Base-by-base conservation (phyloP, 2,888 invertebrate genomes). In the Ormyrus pomaceus region DNA sequence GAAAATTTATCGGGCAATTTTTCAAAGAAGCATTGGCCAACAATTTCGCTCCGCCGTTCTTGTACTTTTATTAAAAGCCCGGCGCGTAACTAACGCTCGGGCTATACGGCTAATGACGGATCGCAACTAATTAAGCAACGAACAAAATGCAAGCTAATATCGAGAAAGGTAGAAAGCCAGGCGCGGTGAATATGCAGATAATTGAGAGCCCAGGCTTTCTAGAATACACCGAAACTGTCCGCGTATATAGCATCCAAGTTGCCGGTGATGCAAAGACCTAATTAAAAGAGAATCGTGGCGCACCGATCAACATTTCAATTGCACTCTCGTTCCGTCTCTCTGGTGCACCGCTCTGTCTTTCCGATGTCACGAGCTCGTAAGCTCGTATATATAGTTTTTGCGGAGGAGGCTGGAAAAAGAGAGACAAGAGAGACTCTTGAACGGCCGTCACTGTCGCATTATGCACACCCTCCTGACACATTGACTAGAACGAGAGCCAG, bases 251-350 rank as follows among this genome's bases (percentile, higher is more conserved):
- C 51, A 62, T 10, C 58, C 53, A 53, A 45, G 51, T 59, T 79
- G 79, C 79, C 81, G 76, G 79, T 62, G 46, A 69, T 73, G 59
- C 74, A 77, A 82, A 82, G 80, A 78, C 82, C 78, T 80, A 82
- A 80, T 80, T 80, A 80, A 78, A 34, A 68, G 53, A n/a, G 48
- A 64, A 75, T 74, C 70, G 46, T 70, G 56, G 64, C 5, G 59
- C 13, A 19, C 6, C 65, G 71, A 80, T 77, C 80, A 77, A 66
- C 64, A 62, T 76, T 78, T 78, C 19, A 74, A 82, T 77, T 64
- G 70, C 73, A 68, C 71, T 68, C 74, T 68, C 81, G n/a, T 61
- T 69, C n/a, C 53, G 51, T 76, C 64, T 34, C 34, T 34, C 34
- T 3, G 19, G 1, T 1, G 19, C 34, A 13, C 0, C 13, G 4